Conservation (phyloP, 2,797 vertebrate genomes). For the Microcaecilia unicolor region DNA sequence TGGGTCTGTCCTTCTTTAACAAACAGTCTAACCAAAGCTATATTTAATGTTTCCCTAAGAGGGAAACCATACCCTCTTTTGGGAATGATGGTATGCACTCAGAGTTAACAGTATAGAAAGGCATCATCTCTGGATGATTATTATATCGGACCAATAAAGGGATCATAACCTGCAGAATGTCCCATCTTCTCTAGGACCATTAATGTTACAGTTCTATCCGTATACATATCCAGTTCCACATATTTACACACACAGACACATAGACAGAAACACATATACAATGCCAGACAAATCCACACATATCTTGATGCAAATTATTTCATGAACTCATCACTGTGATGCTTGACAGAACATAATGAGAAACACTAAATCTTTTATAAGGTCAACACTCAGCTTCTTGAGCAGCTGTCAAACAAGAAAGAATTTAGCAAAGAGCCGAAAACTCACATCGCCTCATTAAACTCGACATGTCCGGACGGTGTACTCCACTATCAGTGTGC, state of each 20-base stretch:
- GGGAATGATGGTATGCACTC: too few relatives aligned
- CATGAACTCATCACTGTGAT: slow-evolving; percentile 80
- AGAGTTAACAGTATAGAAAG: too few relatives aligned
- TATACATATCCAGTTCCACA: slow-evolving; percentile 28
- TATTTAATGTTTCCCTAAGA: too few relatives aligned
- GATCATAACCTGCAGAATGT: too few relatives aligned
- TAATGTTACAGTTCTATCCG: neutral
- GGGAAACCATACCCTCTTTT: too few relatives aligned
- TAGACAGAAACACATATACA: slow-evolving; percentile 16
- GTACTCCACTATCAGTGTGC: slow-evolving; percentile 61
- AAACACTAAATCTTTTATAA: slow-evolving; percentile 99
- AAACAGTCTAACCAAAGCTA: too few relatives aligned
- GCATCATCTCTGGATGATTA: too few relatives aligned
- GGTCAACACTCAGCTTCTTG: slow-evolving; percentile 94
- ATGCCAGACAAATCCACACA: neutral
- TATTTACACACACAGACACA: slow-evolving; percentile 4
- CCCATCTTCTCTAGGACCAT: neutral
- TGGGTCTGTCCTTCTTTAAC: too few relatives aligned
- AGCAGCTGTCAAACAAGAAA: slow-evolving; percentile 99
- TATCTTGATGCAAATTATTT: slow-evolving; percentile 82
- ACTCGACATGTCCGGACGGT: slow-evolving; percentile 87
- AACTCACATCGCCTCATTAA: slow-evolving; percentile 99
- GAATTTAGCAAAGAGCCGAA: slow-evolving; percentile 90
- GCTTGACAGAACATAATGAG: slow-evolving; percentile 99
- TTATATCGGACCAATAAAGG: too few relatives aligned